Percentiles rank a stretch among this genome's conserved stretches.
phyloP scores from a whole-genome alignment of 2,113 vertebrate species.

The Hiodon tergisus region DNA sequence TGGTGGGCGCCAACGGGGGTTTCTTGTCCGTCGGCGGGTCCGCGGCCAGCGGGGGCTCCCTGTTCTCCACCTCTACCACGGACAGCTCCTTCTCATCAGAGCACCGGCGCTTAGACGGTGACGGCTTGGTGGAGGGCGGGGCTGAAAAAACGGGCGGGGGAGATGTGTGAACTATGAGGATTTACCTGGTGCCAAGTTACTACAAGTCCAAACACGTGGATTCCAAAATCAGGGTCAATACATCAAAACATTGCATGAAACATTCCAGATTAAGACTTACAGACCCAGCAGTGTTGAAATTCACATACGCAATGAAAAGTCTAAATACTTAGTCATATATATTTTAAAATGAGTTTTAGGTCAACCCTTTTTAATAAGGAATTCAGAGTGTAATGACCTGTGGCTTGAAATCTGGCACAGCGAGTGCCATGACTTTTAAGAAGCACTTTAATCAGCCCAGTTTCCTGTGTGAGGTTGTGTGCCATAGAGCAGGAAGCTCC shows the following conservation, averaged over 20 bases:
- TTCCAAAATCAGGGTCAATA: no score
- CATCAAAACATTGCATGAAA: no score
- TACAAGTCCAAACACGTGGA: no score
- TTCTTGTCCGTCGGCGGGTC: slow-evolving; percentile 55
- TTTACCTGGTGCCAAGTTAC: not conserved
- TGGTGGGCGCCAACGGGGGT: slow-evolving; percentile 31
- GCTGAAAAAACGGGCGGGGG: slow-evolving; percentile 40
- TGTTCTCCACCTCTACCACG: slow-evolving; percentile 63
- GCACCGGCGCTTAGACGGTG: slow-evolving; percentile 82
- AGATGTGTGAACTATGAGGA: not conserved
- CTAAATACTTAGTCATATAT: no score
- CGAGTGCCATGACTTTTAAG: no score
- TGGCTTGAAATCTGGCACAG: no score
- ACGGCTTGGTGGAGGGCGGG: slow-evolving; percentile 75
- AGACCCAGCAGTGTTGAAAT: no score
- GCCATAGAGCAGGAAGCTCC: slow-evolving; percentile 7
- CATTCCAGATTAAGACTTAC: no score
- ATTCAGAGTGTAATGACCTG: no score
- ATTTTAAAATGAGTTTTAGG: no score
- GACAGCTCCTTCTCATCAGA: slow-evolving; percentile 60
- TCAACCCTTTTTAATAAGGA: no score
- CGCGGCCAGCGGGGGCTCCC: slow-evolving; percentile 49
- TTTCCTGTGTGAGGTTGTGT: slow-evolving; percentile 2
- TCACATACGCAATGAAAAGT: no score
- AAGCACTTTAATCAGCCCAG: not conserved